Percentiles rank a stretch among this genome's conserved stretches.
Conservation (phyloP, 2,888 invertebrate genomes). For the Leucoma salicis region DNA sequence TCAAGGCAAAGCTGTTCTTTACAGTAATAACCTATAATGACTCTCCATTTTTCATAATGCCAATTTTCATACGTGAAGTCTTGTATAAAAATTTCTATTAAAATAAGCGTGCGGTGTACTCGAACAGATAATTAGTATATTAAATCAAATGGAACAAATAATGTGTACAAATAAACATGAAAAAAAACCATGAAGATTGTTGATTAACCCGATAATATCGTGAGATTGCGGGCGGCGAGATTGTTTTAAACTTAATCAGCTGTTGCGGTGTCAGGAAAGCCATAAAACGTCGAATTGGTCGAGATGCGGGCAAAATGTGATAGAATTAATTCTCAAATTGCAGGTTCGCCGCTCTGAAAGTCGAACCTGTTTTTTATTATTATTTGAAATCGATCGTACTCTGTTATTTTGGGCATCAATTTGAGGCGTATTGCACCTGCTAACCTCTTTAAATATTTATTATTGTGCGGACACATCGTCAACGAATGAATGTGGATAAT, state of each 20-base stretch:
- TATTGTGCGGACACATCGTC: conserved; percentile 52
- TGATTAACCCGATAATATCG: conserved; percentile 58
- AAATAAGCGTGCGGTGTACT: conserved; percentile 1
- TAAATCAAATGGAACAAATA: conserved; percentile 28
- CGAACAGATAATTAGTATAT: conserved; percentile 2
- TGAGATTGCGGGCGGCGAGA: conserved; percentile 52
- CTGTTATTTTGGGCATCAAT: conserved; percentile 72
- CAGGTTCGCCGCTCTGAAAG: conserved; percentile 56
- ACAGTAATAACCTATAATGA: too few relatives aligned
- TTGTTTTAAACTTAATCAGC: conserved; percentile 63
- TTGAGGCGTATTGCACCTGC: conserved; percentile 72
- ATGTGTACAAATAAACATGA: conserved; percentile 37
- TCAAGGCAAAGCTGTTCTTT: conserved; percentile 21
- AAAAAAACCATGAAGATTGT: conserved; percentile 38
- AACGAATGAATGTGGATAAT: conserved; percentile 47
- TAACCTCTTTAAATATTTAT: conserved; percentile 75
- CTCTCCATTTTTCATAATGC: conserved; percentile 22
- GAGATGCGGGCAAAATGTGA: conserved; percentile 60
- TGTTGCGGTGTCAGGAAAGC: conserved; percentile 60
- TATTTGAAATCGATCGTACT: conserved; percentile 55
- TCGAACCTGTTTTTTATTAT: conserved; percentile 52
- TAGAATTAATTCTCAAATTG: conserved; percentile 75
- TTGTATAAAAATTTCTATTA: conserved; percentile 1
- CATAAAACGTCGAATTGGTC: conserved; percentile 55
- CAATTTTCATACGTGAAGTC: conserved; percentile 10